Base-by-base conservation (phyloP, 1,140 invertebrate genomes). In the Ericerus pela region DNA sequence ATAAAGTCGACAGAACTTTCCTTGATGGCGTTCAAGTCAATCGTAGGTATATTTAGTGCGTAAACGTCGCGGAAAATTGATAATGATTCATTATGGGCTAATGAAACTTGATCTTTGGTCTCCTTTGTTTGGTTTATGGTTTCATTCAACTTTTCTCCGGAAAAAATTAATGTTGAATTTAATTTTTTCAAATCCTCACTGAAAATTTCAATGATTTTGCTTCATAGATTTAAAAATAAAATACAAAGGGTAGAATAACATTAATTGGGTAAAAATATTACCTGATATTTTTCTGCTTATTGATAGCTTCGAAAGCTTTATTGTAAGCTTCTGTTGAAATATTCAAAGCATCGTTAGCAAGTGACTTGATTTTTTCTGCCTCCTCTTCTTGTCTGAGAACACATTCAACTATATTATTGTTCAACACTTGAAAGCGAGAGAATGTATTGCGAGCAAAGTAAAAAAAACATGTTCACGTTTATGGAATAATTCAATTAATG, bases 291-390 rank as follows among this genome's bases (percentile, higher is more conserved):
- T 79, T 74, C 64, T 92, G 88, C 66, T 84, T 79, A 18, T 79
- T 78, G 22, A 89, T 77, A 1, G 87, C 80, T 61, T 86, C 82
- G 62, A 84, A 85, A 1, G 85, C 87, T 30, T 91, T 69, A 61
- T 82, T 76, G 56, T 85, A 82, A 0, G 90, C 91, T 62, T 82
- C 77, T 10, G 76, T 71, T 0, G 91, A 92, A 4, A 81, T 85
- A 63, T 91, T 88, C 47, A 81, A 76, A 0, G 90, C 89, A 61
- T 83, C 80, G 58, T 85, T 79, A 1, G 87, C 86, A 47, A 85
- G 75, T 27, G 76, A 73, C 59, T 80, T 76, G 57, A 95, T 87
- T 58, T 80, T 79, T 36, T 80, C 77, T 0, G 88, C 88, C 62
- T 90, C 80, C 2, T 81, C 77, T 47, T 75, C 75, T 65, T 82